Evolutionary conservation across 2,888 invertebrate genomes (phyloP).

Genomic region (Toxonevra muliebris): DNA sequence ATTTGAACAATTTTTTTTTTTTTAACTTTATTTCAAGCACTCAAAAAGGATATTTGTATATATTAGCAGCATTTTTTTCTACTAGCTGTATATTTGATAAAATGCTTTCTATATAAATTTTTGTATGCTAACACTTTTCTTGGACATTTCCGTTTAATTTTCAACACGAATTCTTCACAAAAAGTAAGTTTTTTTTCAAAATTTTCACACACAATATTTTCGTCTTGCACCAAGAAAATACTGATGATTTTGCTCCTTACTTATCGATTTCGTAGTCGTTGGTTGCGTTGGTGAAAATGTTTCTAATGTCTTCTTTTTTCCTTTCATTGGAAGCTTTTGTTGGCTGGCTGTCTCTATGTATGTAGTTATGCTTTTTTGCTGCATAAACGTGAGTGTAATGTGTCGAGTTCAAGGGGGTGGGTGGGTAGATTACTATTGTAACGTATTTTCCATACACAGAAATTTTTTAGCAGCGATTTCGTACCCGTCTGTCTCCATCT

Average conservation of each 20-base stretch:
- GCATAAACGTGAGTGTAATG: slow-evolving; percentile 38
- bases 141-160: slow-evolving; percentile 53
- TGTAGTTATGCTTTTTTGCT: slow-evolving; percentile 8
- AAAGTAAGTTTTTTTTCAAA: slow-evolving; percentile 31
- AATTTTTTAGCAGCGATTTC: not conserved
- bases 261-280: slow-evolving; percentile 55
- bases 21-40: not conserved
- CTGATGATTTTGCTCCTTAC: slow-evolving; percentile 48
- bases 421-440: not conserved
- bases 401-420: too few relatives aligned
- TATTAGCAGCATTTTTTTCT: slow-evolving; percentile 20
- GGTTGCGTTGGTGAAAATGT: slow-evolving; percentile 35
- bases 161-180: slow-evolving; percentile 34
- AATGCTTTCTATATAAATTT: not conserved
- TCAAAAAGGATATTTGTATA: not conserved
- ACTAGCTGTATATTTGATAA: slow-evolving; percentile 13
- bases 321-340: slow-evolving; percentile 38
- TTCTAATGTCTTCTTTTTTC: slow-evolving; percentile 29
- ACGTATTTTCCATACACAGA: not conserved
- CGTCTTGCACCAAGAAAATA: slow-evolving; percentile 38
- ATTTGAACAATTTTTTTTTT: slow-evolving; percentile 22
- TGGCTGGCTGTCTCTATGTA: slow-evolving; percentile 27
- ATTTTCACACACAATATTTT: slow-evolving; percentile 36
- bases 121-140: slow-evolving; percentile 61
- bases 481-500: not conserved